Base-by-base conservation (phyloP, 2,797 vertebrate genomes). In the Diplodus puntazzo region DNA sequence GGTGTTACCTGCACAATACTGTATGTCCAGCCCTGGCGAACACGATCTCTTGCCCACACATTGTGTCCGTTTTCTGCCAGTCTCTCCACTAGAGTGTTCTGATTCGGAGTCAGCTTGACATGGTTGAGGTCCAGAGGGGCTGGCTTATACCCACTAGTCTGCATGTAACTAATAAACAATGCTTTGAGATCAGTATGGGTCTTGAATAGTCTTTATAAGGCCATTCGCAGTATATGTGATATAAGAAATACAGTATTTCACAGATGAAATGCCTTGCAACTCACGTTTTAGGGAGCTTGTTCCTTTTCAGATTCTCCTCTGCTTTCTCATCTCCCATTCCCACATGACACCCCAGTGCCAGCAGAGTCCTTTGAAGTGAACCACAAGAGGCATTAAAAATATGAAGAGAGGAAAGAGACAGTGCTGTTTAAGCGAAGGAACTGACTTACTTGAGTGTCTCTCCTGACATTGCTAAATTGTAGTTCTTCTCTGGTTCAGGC, bases 311-410 rank as follows among this genome's bases (percentile, higher is more conserved):
- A 91, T 99, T 99, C 81, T 99, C 97, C 55, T 99, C 97, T 0
- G 97, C 97, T 86, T 99, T 99, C 84, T 99, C 97, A 3, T 99
- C 97, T 0, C 97, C 97, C 97, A 98, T 98, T 45, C 97, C 97
- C 30, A 99, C 97, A 5, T 99, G 97, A 80, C 97, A 98, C 45
- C 97, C 97, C 59, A 99, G 89, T 0, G 97, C 97, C 83, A 98
- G 90, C 63, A 99, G 93, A 21, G 97, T 98, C 93, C 97, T 98
- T 59, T 49, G 11, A 77, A 79, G 85, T n/a, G 11, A 63, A 75
- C 76, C 43, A 80, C 14, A 78, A 1, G 3, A 64, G 16, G 18
- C 8, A 21, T 86, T 59, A 82, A 27, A 83, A 66, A 79, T 5
- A 25, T 3, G 65, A 50, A 66, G 5, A 80, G 16, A 52, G 5